Conservation (phyloP, 2,113 vertebrate genomes). For the Thamnaconus septentrionalis region DNA sequence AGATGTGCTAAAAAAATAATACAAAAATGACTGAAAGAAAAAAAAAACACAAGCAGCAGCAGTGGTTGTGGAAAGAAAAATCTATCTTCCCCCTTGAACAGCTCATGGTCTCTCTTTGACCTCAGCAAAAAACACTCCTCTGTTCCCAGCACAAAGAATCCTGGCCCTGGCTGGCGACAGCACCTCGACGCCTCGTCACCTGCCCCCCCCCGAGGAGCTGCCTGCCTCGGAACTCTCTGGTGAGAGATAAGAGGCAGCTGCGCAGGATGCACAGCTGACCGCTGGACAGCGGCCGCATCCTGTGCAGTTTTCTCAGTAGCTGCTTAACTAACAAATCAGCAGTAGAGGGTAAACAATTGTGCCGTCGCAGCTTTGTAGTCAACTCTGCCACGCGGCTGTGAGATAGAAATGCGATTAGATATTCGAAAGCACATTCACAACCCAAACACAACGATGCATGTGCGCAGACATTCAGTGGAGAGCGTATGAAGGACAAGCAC, state of each 20-base stretch:
- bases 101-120: constrained; percentile 30
- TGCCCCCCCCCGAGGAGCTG: constrained; percentile 30
- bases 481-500: neutral
- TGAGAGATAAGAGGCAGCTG: too few relatives aligned
- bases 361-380: too few relatives aligned
- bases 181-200: constrained; percentile 45
- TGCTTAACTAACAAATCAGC: too few relatives aligned
- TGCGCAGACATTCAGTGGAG: neutral
- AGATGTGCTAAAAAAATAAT: too few relatives aligned
- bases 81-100: neutral
- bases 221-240: constrained; percentile 28
- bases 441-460: neutral
- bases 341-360: too few relatives aligned
- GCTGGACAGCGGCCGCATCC: too few relatives aligned
- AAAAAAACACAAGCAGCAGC: too few relatives aligned
- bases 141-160: constrained; percentile 3
- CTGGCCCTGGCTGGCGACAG: constrained; percentile 6
- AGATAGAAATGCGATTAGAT: constrained; percentile 10
- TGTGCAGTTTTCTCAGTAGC: too few relatives aligned
- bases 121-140: constrained; percentile 30
- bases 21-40: too few relatives aligned
- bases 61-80: too few relatives aligned
- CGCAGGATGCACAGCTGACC: too few relatives aligned
- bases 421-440: constrained; percentile 3
- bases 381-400: neutral